Evolutionary conservation across 37 sponge, comb jelly and placozoan species (phyloP).

Genomic region (Geodia barretti): DNA sequence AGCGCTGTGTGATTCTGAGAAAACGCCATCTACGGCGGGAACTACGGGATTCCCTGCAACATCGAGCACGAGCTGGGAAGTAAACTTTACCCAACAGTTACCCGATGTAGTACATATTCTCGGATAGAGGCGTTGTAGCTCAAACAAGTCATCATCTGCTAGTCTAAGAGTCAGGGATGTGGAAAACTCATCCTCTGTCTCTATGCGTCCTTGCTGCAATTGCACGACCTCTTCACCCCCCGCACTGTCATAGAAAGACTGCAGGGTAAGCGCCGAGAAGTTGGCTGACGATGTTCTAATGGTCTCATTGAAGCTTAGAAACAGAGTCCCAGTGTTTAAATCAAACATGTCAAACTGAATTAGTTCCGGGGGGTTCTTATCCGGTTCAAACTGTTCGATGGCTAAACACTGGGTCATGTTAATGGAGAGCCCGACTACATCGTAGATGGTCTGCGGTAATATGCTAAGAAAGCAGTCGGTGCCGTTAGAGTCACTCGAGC

Average conservation of each 20-base stretch:
- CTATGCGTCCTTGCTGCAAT: neutral
- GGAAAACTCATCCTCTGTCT: slow-evolving; percentile 30
- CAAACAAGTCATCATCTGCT: slow-evolving; percentile 55
- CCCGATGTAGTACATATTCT: slow-evolving; percentile 37
- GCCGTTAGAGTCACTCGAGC: slow-evolving; percentile 47
- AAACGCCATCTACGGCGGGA: slow-evolving; percentile 25
- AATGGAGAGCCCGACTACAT: slow-evolving; percentile 53
- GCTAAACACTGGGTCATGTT: slow-evolving; percentile 31
- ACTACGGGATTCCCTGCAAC: slow-evolving; percentile 58
- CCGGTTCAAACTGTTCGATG: slow-evolving; percentile 38
- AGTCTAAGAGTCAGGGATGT: slow-evolving; percentile 47
- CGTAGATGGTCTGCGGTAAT: slow-evolving; percentile 48
- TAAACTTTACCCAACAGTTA: slow-evolving; percentile 72
- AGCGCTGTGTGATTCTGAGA: slow-evolving; percentile 2
- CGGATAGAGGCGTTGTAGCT: slow-evolving; percentile 41
- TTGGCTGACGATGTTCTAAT: slow-evolving; percentile 56
- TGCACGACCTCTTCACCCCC: slow-evolving; percentile 20
- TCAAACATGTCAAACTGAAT: slow-evolving; percentile 60
- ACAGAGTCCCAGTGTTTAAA: slow-evolving; percentile 57
- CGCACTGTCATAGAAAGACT: slow-evolving; percentile 11
- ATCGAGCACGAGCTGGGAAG: slow-evolving; percentile 54
- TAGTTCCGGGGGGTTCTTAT: slow-evolving; percentile 58
- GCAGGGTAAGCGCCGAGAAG: slow-evolving; percentile 53
- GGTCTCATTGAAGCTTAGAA: slow-evolving; percentile 74
- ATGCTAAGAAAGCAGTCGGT: slow-evolving; percentile 55